Evolutionary conservation across 2,888 invertebrate genomes (phyloP), one percentile per base, ranked within the genome.

Genomic region (Lepidocyrtoides sp.): DNA sequence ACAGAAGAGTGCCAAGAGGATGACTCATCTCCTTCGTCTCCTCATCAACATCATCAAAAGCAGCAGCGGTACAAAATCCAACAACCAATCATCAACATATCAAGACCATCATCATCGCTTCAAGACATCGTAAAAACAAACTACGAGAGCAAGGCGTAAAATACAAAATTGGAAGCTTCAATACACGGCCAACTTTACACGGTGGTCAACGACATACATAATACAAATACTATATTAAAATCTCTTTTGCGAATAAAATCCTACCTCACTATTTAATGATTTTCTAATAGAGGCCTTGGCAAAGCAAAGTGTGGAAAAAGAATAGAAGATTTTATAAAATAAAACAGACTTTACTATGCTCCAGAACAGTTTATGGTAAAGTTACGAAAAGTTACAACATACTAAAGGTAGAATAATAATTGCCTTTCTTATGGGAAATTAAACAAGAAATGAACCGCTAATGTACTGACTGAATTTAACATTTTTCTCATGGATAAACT

Each of bases 11-110:
- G 69, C 51, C 44, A 82, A 60, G 84, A 84, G n/a, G n/a, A n/a
- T 84, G 84, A 84, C 84, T 84, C 84, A 84, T 84, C 84, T 20
- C 69, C 44, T 69, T 32, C 54, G 29, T 82, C 44, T 82, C 17
- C 41, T 82, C 44, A 44, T 63, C 44, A 60, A 26, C 63, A 84
- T 66, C 41, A 51, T 14, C 36, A 79, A 29, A 36, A 69, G 17
- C n/a, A 41, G 20, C 44, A 44, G 26, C 60, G 32, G 54, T n/a
- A 63, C 57, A 41, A 44, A 60, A 41, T 36, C 41, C 36, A 63
- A 60, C 60, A 82, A 10, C 63, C 44, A 82, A 82, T 82, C 82
- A 82, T 36, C 82, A 82, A 20, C 60, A 36, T 82, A 82, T 63
- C 82, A 60, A 44, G 82, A 41, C 36, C 82, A 82, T 82, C 82